A percentile compares a stretch with the other conserved stretches of the same genome.
Conservation (phyloP, 2,797 vertebrate species). For the Ctenochaetus hawaiiensis region DNA sequence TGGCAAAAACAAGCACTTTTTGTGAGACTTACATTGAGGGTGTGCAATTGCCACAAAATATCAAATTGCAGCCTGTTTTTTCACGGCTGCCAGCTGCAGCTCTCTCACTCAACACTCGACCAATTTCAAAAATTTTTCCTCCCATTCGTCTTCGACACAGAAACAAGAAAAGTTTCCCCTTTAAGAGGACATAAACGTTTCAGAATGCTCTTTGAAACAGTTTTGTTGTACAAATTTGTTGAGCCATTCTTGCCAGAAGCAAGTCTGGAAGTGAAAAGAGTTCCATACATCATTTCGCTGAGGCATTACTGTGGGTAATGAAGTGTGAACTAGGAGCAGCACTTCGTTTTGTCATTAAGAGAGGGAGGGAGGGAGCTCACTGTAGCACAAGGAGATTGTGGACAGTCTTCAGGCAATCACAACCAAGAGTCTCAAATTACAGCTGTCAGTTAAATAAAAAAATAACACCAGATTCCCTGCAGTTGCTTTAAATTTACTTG, state of each 20-base stretch:
- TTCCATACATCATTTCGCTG: slow-evolving; percentile 85
- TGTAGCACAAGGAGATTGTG: slow-evolving; percentile 76
- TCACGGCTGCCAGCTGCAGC: too few relatives aligned
- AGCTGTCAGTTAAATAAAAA: slow-evolving; percentile 69
- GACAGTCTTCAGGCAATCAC: slow-evolving; percentile 80
- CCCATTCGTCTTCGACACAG: too few relatives aligned
- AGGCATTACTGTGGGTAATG: slow-evolving; percentile 86
- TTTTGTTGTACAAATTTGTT: slow-evolving; percentile 75
- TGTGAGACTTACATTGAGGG: too few relatives aligned
- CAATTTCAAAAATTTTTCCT: too few relatives aligned
- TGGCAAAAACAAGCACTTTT: too few relatives aligned
- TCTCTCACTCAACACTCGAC: too few relatives aligned
- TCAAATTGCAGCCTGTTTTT: too few relatives aligned
- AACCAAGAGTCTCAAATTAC: slow-evolving; percentile 73
- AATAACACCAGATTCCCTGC: slow-evolving; percentile 27
- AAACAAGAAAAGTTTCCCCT: too few relatives aligned
- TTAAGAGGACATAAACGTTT: slow-evolving; percentile 60
- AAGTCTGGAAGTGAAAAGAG: slow-evolving; percentile 76
- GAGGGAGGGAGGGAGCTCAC: slow-evolving; percentile 70
- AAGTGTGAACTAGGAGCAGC: slow-evolving; percentile 83
- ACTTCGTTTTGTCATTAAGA: slow-evolving; percentile 84
- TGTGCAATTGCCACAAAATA: too few relatives aligned
- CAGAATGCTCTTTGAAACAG: slow-evolving; percentile 50
- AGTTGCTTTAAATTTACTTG: slow-evolving; percentile 41
- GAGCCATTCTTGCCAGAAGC: slow-evolving; percentile 79